Conservation (phyloP, 2,888 invertebrate genomes). For the Amblyteles armatorius region DNA sequence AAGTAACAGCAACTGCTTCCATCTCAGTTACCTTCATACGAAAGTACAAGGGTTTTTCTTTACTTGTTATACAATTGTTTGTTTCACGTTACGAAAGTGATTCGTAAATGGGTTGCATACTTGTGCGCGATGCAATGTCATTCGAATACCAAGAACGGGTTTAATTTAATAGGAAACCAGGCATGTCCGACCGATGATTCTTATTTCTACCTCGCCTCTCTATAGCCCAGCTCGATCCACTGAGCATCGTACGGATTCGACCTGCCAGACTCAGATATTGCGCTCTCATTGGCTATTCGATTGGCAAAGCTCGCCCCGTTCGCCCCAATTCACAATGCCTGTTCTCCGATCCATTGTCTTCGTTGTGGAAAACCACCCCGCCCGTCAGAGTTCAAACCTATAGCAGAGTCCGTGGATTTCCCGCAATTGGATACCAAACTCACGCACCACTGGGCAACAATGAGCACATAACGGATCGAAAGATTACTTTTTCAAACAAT, state of each 20-base stretch:
- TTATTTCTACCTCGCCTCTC: slow-evolving; percentile 1
- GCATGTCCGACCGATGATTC: neutral
- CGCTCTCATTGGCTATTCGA: slow-evolving; percentile 27
- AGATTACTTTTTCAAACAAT: neutral
- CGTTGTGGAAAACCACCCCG: neutral
- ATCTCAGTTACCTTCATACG: neutral
- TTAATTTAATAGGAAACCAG: neutral
- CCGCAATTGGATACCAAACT: neutral
- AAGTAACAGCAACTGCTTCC: neutral
- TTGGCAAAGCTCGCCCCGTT: slow-evolving; percentile 28
- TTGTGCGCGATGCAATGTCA: neutral
- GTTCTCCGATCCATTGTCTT: neutral
- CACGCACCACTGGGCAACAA: neutral
- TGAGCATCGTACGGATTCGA: slow-evolving; percentile 11
- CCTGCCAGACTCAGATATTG: slow-evolving; percentile 31
- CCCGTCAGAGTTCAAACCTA: neutral
- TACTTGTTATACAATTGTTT: neutral
- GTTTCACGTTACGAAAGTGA: neutral
- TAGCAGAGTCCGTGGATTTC: neutral
- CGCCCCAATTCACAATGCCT: slow-evolving; percentile 29
- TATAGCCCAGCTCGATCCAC: neutral
- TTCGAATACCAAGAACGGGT: neutral
- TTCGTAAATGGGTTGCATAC: no score
- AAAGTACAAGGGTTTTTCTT: neutral
- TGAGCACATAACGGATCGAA: neutral